Base-by-base conservation (phyloP, 2,797 vertebrate genomes). In the Fringilla coelebs region DNA sequence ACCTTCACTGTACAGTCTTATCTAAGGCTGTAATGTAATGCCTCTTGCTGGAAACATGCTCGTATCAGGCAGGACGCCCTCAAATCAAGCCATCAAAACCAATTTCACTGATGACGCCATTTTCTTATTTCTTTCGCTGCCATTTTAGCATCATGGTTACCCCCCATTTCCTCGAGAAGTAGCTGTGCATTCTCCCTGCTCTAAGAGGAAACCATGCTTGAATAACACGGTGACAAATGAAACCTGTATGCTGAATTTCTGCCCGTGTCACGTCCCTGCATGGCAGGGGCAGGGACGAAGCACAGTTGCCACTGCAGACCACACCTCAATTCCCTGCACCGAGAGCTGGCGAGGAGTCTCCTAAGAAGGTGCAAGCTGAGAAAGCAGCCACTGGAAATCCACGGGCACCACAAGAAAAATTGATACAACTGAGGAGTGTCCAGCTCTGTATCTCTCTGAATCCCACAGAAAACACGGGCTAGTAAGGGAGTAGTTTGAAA, bases 31-130 rank as follows among this genome's bases (percentile, higher is more conserved):
- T 32, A 89, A 55, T 17, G 41, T 7, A 82, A 79, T 31, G 91
- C 51, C 83, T 79, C 62, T 46, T 10, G 26, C 76, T 34, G 62
- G 57, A 88, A 55, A 26, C 67, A 40, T 34, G 48, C 31, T 60
- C 3, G 1, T 68, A 72, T 46, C 41, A 82, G 61, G 65, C 91
- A 81, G 78, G 70, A 79, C 1, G 2, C 38, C 61, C 79, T 89
- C 85, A 34, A 83, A 94, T 24, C 43, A 16, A 80, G 90, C 26
- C 49, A 96, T 76, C 7, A 2, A 81, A 84, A 85, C 72, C 88
- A 51, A 93, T 81, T 94, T 78, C 94, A 77, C 89, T 57, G 81
- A 88, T 75, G 97, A 97, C 96, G 96, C 97, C 98, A 98, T 98
- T 97, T 98, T 97, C 93, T 97, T 76, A 81, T 81, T 88, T 87